These are phyloP conservation scores for Euleptes europaea DNA, from an alignment of 2,113 vertebrate species.

Conservation along the genomic window DNA sequence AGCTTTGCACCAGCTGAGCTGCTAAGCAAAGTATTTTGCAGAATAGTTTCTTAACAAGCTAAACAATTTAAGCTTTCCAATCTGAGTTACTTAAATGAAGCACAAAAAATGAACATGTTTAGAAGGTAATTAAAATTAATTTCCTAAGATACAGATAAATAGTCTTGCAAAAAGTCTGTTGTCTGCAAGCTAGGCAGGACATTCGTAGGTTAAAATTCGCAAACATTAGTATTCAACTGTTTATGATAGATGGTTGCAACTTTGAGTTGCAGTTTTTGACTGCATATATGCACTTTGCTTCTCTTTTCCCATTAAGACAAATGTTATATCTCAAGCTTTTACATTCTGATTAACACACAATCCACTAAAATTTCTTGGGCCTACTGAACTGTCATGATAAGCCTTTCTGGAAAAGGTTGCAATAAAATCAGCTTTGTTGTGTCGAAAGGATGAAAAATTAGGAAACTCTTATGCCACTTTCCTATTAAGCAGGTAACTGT, in stretches of 20 bases:
- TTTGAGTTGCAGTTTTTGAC: background rate
- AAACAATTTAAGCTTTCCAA: background rate
- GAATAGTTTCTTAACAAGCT: background rate
- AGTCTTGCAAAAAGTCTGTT: background rate
- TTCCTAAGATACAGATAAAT: background rate
- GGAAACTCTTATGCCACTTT: background rate
- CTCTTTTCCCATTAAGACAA: background rate
- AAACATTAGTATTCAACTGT: background rate
- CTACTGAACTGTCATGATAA: background rate
- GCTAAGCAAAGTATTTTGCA: background rate
- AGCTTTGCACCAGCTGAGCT: background rate
- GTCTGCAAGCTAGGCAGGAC: background rate
- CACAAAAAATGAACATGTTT: background rate
- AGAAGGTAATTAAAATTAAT: background rate
- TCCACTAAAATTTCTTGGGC: background rate
- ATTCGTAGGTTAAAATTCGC: background rate
- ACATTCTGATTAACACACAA: background rate
- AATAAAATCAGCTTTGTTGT: background rate
- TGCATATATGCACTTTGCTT: background rate
- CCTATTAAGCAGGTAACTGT: background rate
- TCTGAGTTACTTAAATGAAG: background rate
- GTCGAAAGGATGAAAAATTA: background rate
- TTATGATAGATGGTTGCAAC: background rate
- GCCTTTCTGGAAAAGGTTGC: background rate
- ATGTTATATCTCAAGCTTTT: background rate